These are phyloP conservation scores for Heliopora coerulea DNA, from an alignment of 92 coral and sea anemone genomes.

Conservation along the genomic window DNA sequence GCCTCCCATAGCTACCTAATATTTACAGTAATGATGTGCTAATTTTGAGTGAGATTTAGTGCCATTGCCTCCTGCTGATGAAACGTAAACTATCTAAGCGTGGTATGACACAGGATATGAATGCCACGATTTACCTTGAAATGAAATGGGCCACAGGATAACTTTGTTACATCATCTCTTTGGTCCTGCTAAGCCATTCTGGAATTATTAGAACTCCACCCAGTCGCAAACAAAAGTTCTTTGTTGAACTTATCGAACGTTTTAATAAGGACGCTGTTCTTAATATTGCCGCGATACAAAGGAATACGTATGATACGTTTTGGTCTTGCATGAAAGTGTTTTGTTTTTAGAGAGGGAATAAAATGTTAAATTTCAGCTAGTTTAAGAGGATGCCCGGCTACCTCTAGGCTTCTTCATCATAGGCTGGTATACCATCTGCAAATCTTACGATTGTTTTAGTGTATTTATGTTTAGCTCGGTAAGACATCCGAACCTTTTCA, in stretches of 20 bases:
- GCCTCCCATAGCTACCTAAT: conserved; percentile 30
- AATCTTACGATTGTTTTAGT: background rate
- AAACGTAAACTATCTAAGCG: conserved; percentile 41
- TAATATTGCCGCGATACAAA: conserved; percentile 21
- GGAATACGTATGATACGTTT: background rate
- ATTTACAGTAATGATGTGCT: conserved; percentile 44
- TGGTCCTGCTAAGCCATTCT: conserved; percentile 44
- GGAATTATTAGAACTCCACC: conserved; percentile 43
- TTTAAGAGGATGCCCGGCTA: too few relatives aligned
- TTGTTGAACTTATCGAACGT: conserved; percentile 23
- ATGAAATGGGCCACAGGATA: conserved; percentile 41
- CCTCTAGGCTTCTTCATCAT: background rate
- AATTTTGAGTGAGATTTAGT: conserved; percentile 40
- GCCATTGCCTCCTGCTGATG: conserved; percentile 29
- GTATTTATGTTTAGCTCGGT: conserved; percentile 23
- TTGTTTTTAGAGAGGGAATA: conserved; percentile 1
- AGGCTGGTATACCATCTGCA: background rate
- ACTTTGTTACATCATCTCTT: conserved; percentile 22
- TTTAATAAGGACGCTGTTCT: conserved; percentile 33
- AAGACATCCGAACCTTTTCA: conserved; percentile 22
- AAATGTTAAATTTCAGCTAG: background rate
- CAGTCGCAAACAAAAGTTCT: conserved; percentile 40
- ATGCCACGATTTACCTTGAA: too few relatives aligned
- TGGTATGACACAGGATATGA: conserved; percentile 41
- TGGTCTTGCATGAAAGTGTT: too few relatives aligned